Evolutionary conservation across 1,140 invertebrate genomes (phyloP).

Genomic region (Anastrepha obliqua): DNA sequence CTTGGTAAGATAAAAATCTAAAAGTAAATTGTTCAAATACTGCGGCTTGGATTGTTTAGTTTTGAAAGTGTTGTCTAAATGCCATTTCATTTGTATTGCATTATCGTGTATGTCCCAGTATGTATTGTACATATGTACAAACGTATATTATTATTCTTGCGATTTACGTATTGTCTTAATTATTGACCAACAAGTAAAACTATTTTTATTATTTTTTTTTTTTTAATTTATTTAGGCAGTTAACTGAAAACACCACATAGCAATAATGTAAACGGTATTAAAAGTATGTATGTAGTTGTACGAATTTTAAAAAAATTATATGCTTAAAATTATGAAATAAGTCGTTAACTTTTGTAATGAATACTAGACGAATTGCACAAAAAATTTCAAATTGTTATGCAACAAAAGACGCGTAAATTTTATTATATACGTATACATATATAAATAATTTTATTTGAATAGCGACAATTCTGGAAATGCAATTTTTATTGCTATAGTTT

Average conservation of each 20-base stretch:
- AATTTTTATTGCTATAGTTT: too few relatives aligned
- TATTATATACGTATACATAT: neutral
- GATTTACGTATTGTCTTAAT: neutral
- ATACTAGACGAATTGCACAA: constrained; percentile 25
- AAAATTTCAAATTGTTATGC: neutral
- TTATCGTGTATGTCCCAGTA: neutral
- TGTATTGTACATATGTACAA: neutral
- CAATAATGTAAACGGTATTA: constrained; percentile 47
- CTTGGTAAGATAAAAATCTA: neutral
- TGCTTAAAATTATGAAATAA: neutral
- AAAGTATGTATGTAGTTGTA: neutral
- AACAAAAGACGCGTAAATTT: constrained; percentile 11
- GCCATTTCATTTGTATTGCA: constrained; percentile 1
- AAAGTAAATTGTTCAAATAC: neutral
- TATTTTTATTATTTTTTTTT: too few relatives aligned
- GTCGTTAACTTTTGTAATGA: constrained; percentile 14
- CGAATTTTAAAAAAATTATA: neutral
- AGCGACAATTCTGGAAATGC: neutral
- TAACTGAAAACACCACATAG: constrained; percentile 45
- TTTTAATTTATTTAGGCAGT: neutral
- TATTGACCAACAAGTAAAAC: neutral
- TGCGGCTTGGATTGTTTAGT: neutral
- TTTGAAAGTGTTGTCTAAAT: constrained; percentile 15
- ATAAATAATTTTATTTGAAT: neutral
- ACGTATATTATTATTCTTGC: neutral